These are phyloP conservation scores for Drosophila longiperda DNA, from an alignment of 2,888 invertebrate genomes.

Conservation along the genomic window DNA sequence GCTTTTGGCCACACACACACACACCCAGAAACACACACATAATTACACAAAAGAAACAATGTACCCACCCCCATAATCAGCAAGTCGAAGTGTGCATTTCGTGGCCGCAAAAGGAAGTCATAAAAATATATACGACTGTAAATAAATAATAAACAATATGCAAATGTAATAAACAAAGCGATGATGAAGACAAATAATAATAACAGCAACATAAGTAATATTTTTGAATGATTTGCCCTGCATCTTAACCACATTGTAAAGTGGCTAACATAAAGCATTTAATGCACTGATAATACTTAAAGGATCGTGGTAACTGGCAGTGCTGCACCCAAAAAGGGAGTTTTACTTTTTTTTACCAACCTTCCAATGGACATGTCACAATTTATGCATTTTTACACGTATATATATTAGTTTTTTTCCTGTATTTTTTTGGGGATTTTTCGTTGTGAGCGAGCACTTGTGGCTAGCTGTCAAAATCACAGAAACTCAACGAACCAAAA, in stretches of 20 bases:
- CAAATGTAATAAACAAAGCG: conserved; percentile 78
- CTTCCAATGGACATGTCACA: conserved; percentile 31
- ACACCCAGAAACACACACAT: conserved; percentile 10
- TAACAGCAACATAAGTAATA: conserved; percentile 18
- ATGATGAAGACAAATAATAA: conserved; percentile 54
- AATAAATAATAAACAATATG: conserved; percentile 80
- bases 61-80: conserved; percentile 24
- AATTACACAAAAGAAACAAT: conserved; percentile 7
- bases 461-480: conserved; percentile 75
- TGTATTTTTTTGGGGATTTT: conserved; percentile 14
- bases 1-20: conserved; percentile 10
- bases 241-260: conserved; percentile 65
- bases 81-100: conserved; percentile 40
- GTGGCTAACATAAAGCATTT: conserved; percentile 29
- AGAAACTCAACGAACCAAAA: conserved; percentile 76
- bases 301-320: conserved; percentile 23
- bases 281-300: conserved; percentile 48
- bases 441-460: conserved; percentile 49
- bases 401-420: conserved; percentile 27
- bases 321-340: conserved; percentile 1
- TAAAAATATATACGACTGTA: conserved; percentile 71
- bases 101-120: conserved; percentile 61
- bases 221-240: conserved; percentile 60
- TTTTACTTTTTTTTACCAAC: conserved; percentile 31
- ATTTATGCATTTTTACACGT: conserved; percentile 62